phyloP scores from a whole-genome alignment of 2,113 vertebrate species.

The Campylomormyrus numenius region DNA sequence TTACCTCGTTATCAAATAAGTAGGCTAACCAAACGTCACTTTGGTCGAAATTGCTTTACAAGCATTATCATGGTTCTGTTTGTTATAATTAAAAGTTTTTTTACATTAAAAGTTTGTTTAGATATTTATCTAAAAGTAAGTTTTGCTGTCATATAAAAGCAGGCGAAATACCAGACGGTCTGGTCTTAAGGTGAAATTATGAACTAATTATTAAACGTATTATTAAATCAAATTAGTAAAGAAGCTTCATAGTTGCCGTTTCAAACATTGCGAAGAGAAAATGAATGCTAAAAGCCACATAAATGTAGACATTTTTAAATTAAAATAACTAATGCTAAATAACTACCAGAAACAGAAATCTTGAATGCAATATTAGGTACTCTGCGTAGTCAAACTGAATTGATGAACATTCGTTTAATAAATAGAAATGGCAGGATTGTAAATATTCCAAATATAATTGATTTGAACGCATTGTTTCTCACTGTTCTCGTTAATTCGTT shows the following conservation, averaged over 20 bases:
- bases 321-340: background rate
- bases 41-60: background rate
- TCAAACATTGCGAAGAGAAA: background rate
- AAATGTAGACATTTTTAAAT: background rate
- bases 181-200: background rate
- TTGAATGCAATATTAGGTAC: background rate
- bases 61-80: background rate
- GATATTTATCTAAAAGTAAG: background rate
- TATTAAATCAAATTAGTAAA: background rate
- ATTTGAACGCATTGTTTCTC: background rate
- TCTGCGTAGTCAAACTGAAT: background rate
- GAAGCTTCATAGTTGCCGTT: background rate
- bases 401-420: background rate
- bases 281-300: background rate
- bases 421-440: conserved; percentile 45
- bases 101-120: background rate
- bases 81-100: background rate
- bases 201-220: background rate
- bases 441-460: conserved; percentile 54
- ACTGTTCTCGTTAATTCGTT: background rate
- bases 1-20: background rate
- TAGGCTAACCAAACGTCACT: background rate
- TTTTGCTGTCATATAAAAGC: background rate
- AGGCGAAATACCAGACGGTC: background rate
- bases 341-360: background rate